Evolutionary conservation across 2,113 vertebrate species (phyloP), one percentile per base, ranked within the genome.

Genomic region (Otocyon megalotis): DNA sequence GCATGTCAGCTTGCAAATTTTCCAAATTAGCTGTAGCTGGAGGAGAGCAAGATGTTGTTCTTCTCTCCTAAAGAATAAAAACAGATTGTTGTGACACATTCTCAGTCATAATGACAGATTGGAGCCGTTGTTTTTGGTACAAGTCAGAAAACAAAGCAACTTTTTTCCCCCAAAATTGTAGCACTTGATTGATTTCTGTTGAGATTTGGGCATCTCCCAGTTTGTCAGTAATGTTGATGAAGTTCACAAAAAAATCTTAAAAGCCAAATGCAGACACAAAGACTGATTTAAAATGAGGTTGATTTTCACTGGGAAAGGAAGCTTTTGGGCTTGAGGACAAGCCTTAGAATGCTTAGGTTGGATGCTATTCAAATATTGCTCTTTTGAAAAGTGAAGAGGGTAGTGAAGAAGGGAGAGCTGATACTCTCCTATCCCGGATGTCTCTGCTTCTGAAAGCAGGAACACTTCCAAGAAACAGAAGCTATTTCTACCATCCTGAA

Each of bases 41-140:
- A 92, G 98, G 98, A 99, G 91, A 98, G 96, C 98, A 98, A 98
- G 98, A 98, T 98, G 98, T 97, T 98, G 79, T 92, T 96, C 98
- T 98, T 98, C 98, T 98, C 98, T 99, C 97, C 93, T 96, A 96
- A 98, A 98, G 98, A 99, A 99, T 5, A 37, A 98, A 98, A 98
- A 98, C 98, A 99, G 98, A 99, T 98, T 98, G 98, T 98, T 98
- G 98, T 98, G 98, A 99, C 98, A 98, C 90, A 97, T 98, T 98
- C 98, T 99, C 98, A 98, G 98, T 98, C 98, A 98, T 98, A 96
- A 97, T 98, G 98, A 99, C 98, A 99, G 98, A 98, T 98, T 97
- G 97, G 98, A 98, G 98, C 97, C 35, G 53, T 97, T 96, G 95
- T 98, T 96, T 98, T 96, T 1, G 0, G 93, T 97, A 90, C 0